Evolutionary conservation across 2,888 invertebrate species (phyloP).

Genomic region (Agonopterix alstromeriana): DNA sequence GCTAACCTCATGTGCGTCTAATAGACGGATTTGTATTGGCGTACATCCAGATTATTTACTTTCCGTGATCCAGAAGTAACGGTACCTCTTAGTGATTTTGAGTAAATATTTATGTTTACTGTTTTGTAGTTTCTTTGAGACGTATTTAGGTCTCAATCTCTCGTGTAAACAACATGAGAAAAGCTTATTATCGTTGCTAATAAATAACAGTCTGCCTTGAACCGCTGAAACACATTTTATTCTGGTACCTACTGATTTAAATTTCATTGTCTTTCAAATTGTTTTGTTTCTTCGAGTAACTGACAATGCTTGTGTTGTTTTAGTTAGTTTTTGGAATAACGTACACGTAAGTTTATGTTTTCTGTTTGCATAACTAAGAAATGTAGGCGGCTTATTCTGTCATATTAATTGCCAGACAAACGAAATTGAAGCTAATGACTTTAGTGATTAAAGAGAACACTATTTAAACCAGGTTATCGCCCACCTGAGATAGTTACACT

Average conservation of each 20-base stretch:
- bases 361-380: too few species aligned
- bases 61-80: slow-evolving; percentile 32
- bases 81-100: slow-evolving; percentile 21
- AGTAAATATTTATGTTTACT: slow-evolving; percentile 44
- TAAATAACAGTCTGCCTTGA: slow-evolving; percentile 4
- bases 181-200: slow-evolving; percentile 3
- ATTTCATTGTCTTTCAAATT: not conserved
- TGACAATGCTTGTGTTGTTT: too few species aligned
- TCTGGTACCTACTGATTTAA: not conserved
- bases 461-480: too few species aligned
- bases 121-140: not conserved
- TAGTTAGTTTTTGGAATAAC: too few species aligned
- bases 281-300: not conserved
- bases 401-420: too few species aligned
- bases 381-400: too few species aligned
- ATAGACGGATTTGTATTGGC: slow-evolving; percentile 57
- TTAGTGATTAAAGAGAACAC: too few species aligned
- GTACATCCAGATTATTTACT: slow-evolving; percentile 49
- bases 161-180: slow-evolving; percentile 1
- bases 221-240: slow-evolving; percentile 5
- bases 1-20: slow-evolving; percentile 55
- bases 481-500: too few species aligned
- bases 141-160: not conserved
- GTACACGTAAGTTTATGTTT: too few species aligned
- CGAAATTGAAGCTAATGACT: too few species aligned